phyloP scores from a whole-genome alignment of 2,113 vertebrate genomes.

The Xenus cinereus region DNA sequence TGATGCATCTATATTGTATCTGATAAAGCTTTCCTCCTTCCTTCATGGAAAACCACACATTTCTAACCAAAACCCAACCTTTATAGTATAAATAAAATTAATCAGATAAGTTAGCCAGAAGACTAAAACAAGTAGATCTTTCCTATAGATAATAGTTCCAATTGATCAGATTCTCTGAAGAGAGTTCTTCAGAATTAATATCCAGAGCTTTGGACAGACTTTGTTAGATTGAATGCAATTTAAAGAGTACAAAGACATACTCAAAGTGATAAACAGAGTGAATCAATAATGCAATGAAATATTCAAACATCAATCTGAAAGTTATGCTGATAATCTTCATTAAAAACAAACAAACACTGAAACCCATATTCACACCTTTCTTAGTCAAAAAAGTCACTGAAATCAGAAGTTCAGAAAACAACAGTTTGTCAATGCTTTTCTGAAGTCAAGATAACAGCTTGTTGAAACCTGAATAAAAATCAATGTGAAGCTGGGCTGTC shows the following conservation, averaged over 20 bases:
- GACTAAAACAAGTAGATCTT: neutral
- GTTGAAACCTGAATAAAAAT: neutral
- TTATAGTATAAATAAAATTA: neutral
- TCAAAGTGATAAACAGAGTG: neutral
- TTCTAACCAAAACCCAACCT: neutral
- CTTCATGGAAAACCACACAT: neutral
- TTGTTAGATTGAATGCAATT: neutral
- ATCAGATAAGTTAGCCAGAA: neutral
- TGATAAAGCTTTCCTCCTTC: neutral
- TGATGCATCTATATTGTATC: neutral
- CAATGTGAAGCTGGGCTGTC: neutral
- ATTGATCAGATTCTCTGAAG: neutral
- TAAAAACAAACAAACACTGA: neutral
- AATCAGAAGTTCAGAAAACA: neutral
- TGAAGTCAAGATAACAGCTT: neutral
- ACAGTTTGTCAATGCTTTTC: neutral
- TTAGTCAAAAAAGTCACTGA: neutral
- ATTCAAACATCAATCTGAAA: neutral
- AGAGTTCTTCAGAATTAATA: neutral
- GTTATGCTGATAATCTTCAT: neutral
- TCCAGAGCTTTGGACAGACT: neutral
- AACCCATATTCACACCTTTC: neutral
- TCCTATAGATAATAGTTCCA: neutral
- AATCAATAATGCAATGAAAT: neutral
- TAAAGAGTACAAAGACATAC: neutral